Evolutionary conservation across 2,797 vertebrate species (phyloP).

Genomic region (Pseudochirops corinnae): DNA sequence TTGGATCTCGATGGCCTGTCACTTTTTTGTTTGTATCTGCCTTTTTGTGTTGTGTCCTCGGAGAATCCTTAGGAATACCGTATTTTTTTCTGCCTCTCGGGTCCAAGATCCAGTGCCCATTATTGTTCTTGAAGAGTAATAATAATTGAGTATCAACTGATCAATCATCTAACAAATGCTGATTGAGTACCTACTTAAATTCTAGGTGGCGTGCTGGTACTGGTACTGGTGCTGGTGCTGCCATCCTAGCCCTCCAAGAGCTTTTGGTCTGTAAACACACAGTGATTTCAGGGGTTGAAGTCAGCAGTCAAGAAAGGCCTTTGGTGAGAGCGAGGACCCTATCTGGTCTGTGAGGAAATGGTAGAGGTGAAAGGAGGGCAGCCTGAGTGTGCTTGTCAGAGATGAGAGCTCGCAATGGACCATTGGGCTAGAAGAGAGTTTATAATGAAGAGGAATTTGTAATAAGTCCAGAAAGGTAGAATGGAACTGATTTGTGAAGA

Average conservation of each 20-base stretch:
- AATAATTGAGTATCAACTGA: background rate
- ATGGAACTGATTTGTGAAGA: background rate
- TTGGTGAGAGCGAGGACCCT: background rate
- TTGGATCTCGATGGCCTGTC: constrained; percentile 17
- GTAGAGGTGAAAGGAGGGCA: background rate
- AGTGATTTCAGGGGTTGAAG: background rate
- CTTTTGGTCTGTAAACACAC: background rate
- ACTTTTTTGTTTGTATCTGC: constrained; percentile 33
- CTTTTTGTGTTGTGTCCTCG: constrained; percentile 48
- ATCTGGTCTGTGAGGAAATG: background rate
- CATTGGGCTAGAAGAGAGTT: background rate
- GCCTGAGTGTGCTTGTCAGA: background rate
- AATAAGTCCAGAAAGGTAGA: background rate
- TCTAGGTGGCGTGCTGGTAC: background rate
- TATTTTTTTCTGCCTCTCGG: background rate
- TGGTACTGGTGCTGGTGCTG: background rate
- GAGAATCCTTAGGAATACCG: constrained; percentile 22
- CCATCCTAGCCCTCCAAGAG: background rate
- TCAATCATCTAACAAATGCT: background rate
- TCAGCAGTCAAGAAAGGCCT: background rate
- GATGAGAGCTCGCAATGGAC: background rate
- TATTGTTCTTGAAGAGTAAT: constrained; percentile 7
- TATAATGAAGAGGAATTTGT: background rate
- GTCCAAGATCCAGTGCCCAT: constrained; percentile 23
- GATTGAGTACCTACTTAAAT: background rate